Conservation (phyloP, 1,140 invertebrate genomes). For the Ooceraea biroi region DNA sequence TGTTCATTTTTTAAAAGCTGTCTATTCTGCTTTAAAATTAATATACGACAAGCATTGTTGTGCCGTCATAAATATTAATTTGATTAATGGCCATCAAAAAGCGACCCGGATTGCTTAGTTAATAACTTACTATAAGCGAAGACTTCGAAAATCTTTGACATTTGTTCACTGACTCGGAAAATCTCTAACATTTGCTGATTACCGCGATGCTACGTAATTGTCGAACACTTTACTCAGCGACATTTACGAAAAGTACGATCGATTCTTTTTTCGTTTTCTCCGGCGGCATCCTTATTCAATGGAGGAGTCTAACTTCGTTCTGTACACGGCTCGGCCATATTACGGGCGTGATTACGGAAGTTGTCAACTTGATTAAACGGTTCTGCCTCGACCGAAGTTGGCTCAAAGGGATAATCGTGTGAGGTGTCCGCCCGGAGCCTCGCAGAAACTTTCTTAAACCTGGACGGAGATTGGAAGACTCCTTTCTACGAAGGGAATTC, state of each 20-base stretch:
- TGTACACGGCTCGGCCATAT: slow-evolving; percentile 63
- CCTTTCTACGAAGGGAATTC: slow-evolving; percentile 52
- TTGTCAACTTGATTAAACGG: slow-evolving; percentile 77
- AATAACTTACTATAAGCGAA: too few species aligned
- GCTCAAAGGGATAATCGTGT: slow-evolving; percentile 76
- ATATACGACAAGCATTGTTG: too few species aligned
- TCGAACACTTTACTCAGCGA: not conserved
- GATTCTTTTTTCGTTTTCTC: slow-evolving; percentile 6
- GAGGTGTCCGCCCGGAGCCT: slow-evolving; percentile 73
- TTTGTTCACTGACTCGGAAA: too few species aligned
- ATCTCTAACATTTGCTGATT: not conserved
- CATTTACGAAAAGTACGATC: slow-evolving; percentile 29
- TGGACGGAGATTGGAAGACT: slow-evolving; percentile 68
- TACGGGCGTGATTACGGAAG: slow-evolving; percentile 76
- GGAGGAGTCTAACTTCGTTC: slow-evolving; percentile 57
- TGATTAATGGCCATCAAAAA: too few species aligned
- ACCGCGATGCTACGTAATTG: not conserved
- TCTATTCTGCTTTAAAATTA: too few species aligned
- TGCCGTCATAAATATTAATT: too few species aligned
- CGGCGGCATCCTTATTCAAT: slow-evolving; percentile 67
- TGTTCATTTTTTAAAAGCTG: too few species aligned
- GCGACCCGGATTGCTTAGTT: too few species aligned
- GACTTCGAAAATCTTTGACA: too few species aligned
- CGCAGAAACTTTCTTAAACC: slow-evolving; percentile 73
- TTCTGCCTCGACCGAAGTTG: slow-evolving; percentile 72